Base-by-base conservation (phyloP, 2,797 vertebrate species). In the Crotalus adamanteus region DNA sequence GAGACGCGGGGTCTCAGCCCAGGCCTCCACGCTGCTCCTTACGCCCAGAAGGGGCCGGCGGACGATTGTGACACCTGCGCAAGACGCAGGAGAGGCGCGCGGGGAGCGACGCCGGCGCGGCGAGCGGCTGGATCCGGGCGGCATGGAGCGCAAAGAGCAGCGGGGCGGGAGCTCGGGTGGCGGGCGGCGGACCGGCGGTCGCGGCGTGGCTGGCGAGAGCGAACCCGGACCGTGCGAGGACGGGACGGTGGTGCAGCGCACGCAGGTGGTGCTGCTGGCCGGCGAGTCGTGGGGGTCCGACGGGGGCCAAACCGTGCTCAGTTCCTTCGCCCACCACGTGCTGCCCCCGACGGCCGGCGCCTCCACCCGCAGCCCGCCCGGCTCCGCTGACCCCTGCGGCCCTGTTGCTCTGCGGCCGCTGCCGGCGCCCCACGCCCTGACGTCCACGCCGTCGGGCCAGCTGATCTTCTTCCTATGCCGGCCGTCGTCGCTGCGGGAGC, bases 401-500 rank as follows among this genome's bases (percentile, higher is more conserved):
- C 8, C 3, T 16, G 1, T 26, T 18, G 11, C 20, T 1, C 4
- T 11, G 13, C 5, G 14, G n/a, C 25, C 53, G 7, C 9, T 78
- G 4, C 47, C 56, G 0, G 6, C 18, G 4, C 26, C 53, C 14
- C 2, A 6, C 16, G 20, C 22, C 7, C 26, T n/a, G 57, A 31
- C 12, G 14, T 18, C 55, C 6, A 6, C 88, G n/a, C 59, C 78
- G 60, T 57, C 92, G 25, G 92, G 90, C 56, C 92, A 65, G 90
- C 69, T 93, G 25, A 85, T 78, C 86, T 93, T 93, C 86, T 91
- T 93, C 57, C 69, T 93, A 3, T 93, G 92, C 92, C 89, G 92
- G 42, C 47, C 90, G 16, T n/a, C 85, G 37, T 93, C 92, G 47
- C 57, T 93, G 92, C 65, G 57, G 25, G 86, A 85, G 47, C 59